Percentiles rank a stretch among this genome's conserved stretches.
These are phyloP conservation scores for Synodontis membranacea DNA, from an alignment of 2,113 vertebrate genomes.

Conservation along the genomic window DNA sequence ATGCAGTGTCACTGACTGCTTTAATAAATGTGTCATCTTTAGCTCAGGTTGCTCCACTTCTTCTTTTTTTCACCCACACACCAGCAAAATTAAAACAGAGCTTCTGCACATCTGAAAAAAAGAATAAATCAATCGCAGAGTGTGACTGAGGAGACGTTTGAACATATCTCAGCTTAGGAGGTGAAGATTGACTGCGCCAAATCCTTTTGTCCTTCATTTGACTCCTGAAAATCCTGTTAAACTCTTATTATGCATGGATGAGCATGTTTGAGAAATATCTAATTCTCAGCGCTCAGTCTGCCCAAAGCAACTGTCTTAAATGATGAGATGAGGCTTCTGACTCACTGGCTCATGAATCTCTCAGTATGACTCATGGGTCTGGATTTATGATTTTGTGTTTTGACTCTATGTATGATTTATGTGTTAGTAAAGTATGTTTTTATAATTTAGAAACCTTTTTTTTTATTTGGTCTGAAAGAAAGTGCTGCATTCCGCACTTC, in stretches of 20 bases:
- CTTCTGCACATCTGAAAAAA: not conserved
- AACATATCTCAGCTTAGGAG: not conserved
- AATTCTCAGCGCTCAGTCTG: not conserved
- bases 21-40: constrained; percentile 22
- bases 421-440: not conserved
- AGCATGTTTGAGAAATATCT: not conserved
- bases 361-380: not conserved
- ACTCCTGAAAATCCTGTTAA: not conserved
- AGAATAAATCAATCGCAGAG: not conserved
- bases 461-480: not conserved
- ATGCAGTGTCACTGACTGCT: constrained; percentile 31
- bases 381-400: not conserved
- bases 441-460: no score
- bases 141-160: constrained; percentile 5
- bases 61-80: constrained; percentile 10
- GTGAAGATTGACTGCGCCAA: constrained; percentile 13
- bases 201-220: constrained; percentile 35
- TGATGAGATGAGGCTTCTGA: not conserved
- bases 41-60: not conserved
- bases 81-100: not conserved
- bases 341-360: constrained; percentile 17
- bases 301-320: not conserved
- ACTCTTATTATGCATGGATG: constrained; percentile 14
- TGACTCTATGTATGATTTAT: not conserved
- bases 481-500: not conserved